phyloP scores from a whole-genome alignment of 2,888 invertebrate species.

The Drosophila ezoana region DNA sequence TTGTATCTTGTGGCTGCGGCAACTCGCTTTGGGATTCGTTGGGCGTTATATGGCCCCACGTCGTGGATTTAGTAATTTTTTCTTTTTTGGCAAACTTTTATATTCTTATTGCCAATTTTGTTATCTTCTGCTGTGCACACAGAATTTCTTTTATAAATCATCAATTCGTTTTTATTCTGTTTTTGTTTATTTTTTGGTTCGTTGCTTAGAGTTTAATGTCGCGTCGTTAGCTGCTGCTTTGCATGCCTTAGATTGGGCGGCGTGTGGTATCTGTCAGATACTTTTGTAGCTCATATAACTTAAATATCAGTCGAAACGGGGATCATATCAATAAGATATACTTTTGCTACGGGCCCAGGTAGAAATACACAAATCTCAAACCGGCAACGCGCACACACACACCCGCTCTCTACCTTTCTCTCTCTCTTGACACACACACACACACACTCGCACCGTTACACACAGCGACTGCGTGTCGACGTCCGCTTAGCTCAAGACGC shows the following conservation, averaged over 20 bases:
- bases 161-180: constrained; percentile 62
- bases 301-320: constrained; percentile 56
- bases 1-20: constrained; percentile 25
- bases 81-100: constrained; percentile 46
- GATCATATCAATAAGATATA: constrained; percentile 38
- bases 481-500: constrained; percentile 73
- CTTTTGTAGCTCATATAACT: constrained; percentile 35
- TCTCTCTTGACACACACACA: constrained; percentile 5
- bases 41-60: constrained; percentile 22
- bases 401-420: not conserved
- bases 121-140: constrained; percentile 42
- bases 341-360: constrained; percentile 56
- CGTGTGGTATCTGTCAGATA: constrained; percentile 69
- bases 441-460: constrained; percentile 18
- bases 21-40: constrained; percentile 40
- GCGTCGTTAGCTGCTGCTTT: constrained; percentile 45
- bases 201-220: constrained; percentile 58
- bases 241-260: constrained; percentile 56
- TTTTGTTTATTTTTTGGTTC: constrained; percentile 43
- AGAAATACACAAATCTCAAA: constrained; percentile 69
- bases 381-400: constrained; percentile 61
- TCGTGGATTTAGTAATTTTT: constrained; percentile 30
- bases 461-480: constrained; percentile 47
- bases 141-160: constrained; percentile 45
- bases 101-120: constrained; percentile 29